Base-by-base conservation (phyloP, 2,797 vertebrate genomes). In the Cryptoprocta ferox region DNA sequence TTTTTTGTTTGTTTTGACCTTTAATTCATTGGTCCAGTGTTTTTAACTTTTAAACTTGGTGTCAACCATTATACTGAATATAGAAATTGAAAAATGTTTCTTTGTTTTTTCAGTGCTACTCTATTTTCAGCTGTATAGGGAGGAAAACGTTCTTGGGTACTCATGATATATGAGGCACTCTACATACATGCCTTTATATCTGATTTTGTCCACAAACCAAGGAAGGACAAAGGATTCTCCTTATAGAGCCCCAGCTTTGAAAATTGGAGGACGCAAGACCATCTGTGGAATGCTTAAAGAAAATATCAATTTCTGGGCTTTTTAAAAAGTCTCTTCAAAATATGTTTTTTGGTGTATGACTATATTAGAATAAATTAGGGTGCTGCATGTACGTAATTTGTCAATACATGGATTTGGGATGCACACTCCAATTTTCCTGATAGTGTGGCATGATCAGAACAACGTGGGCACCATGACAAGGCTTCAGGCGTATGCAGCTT, bases 11-110 rank as follows among this genome's bases (percentile, higher is more conserved):
- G 82, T 48, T 48, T 48, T 48, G 48, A 78, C 65, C 80, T 79
- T 92, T 78, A 97, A 95, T 86, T 94, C 42, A 5, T n/a, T 68
- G 76, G 24, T 73, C 24, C 18, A n/a, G 32, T 56, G 48, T 89
- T 94, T 94, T 96, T 96, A 85, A 92, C 87, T 92, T 93, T 83
- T 79, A 91, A 84, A 84, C 13, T 89, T 39, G 80, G 35, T 75
- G 5, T 88, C 83, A 56, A n/a, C 45, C 26, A 32, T 32, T 68
- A 90, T 76, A 73, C n/a, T 96, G 73, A 88, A 80, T 86, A 30
- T 86, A 65, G 85, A 86, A 42, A 2, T 61, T 85, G 21, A 80
- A 39, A 65, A 68, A 32, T 45, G 71, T 56, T 59, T 59, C 56
- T 59, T 90, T 83, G 28, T 42, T 71, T 73, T 86, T 75, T 92